Percentiles rank a stretch among this genome's conserved stretches.
Conservation (phyloP, 2,888 invertebrate genomes). For the Geophilus truncorum region DNA sequence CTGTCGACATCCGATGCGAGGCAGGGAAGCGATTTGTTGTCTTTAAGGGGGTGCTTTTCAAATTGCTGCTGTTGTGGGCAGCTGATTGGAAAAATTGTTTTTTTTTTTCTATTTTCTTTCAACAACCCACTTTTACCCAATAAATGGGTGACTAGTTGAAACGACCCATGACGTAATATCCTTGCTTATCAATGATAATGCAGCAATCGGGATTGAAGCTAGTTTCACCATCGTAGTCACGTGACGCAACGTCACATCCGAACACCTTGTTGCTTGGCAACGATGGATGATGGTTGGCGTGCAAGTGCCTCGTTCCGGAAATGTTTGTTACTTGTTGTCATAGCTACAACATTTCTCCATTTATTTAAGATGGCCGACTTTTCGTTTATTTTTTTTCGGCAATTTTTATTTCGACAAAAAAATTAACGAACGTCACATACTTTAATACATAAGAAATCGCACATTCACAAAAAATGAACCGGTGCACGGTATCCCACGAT, state of each 20-base stretch:
- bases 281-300: not conserved
- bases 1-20: too few species aligned
- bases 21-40: not conserved
- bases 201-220: not conserved
- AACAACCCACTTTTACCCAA: not conserved
- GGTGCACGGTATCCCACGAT: not conserved
- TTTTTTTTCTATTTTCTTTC: not conserved
- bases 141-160: not conserved
- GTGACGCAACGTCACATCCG: not conserved
- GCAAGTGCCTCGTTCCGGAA: not conserved
- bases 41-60: not conserved
- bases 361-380: not conserved
- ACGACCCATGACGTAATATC: not conserved
- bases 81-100: too few species aligned
- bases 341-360: not conserved
- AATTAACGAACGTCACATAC: too few species aligned
- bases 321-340: conserved; percentile 5
- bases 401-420: too few species aligned
- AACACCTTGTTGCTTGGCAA: not conserved
- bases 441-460: too few species aligned
- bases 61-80: too few species aligned
- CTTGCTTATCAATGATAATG: conserved; percentile 3
- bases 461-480: not conserved
- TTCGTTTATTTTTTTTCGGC: too few species aligned
- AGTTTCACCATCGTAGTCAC: not conserved